These are phyloP conservation scores for Diarsia mendica DNA, from an alignment of 2,888 invertebrate species.

Conservation along the genomic window DNA sequence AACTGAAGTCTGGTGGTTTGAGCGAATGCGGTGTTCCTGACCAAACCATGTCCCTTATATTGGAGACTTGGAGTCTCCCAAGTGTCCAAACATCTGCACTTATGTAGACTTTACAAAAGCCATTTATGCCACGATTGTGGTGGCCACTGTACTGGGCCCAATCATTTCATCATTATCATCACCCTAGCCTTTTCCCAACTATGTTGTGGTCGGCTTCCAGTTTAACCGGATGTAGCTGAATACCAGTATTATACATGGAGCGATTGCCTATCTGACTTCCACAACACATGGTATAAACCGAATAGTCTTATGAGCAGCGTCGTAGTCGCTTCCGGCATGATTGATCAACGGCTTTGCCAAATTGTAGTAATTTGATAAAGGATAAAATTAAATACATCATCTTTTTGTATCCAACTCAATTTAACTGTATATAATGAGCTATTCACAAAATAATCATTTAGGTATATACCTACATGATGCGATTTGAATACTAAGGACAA, in stretches of 20 bases:
- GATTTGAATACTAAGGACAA: slow-evolving; percentile 24
- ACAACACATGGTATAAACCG: no score
- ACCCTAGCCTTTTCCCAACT: no score
- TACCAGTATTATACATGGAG: no score
- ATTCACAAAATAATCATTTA: slow-evolving; percentile 3
- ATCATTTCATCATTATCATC: no score
- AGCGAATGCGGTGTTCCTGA: background rate
- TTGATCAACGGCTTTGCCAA: background rate
- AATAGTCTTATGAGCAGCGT: background rate
- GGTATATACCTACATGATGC: background rate
- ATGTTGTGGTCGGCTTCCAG: no score
- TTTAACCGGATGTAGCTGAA: no score
- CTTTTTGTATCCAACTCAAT: background rate
- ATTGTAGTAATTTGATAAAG: background rate
- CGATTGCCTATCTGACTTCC: no score
- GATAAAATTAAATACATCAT: background rate
- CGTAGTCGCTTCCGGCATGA: background rate
- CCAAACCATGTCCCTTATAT: background rate
- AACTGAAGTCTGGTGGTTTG: background rate
- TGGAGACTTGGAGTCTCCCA: background rate
- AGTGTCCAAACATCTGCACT: background rate
- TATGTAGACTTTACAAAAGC: background rate
- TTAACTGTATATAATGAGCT: background rate
- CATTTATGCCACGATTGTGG: background rate
- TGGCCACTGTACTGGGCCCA: no score